phyloP scores from a whole-genome alignment of 2,888 invertebrate species.

The Onchidella celtica region DNA sequence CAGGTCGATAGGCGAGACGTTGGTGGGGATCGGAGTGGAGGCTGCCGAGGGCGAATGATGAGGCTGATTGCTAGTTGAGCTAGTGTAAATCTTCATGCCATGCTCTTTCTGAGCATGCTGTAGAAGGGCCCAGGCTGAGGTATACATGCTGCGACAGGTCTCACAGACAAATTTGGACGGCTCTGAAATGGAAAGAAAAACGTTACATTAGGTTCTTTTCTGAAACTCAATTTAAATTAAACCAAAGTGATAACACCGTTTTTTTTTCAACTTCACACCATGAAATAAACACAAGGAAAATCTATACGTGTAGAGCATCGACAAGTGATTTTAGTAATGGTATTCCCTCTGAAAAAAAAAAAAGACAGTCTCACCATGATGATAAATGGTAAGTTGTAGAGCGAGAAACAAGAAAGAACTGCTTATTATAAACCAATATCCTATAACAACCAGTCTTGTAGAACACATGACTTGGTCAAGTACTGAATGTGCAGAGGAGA shows the following conservation, averaged over 20 bases:
- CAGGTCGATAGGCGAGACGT: slow-evolving; percentile 41
- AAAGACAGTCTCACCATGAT: too few relatives aligned
- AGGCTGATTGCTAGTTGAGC: slow-evolving; percentile 51
- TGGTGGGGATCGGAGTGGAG: slow-evolving; percentile 10
- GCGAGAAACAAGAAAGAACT: too few relatives aligned
- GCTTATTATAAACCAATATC: too few relatives aligned
- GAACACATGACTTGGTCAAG: too few relatives aligned
- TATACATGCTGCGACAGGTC: slow-evolving; percentile 94
- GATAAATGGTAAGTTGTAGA: too few relatives aligned
- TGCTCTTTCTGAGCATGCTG: slow-evolving; percentile 97
- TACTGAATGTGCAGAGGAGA: too few relatives aligned
- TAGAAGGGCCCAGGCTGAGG: slow-evolving; percentile 96
- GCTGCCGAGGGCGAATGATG: slow-evolving; percentile 39
- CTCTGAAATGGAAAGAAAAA: slow-evolving; percentile 82
- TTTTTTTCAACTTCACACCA: neutral
- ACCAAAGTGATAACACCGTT: too few relatives aligned
- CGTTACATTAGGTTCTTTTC: too few relatives aligned
- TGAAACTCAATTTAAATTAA: too few relatives aligned
- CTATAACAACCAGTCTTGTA: too few relatives aligned
- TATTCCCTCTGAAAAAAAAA: too few relatives aligned
- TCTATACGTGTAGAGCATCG: neutral
- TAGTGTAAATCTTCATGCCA: slow-evolving; percentile 92
- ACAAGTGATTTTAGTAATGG: too few relatives aligned
- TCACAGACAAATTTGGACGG: slow-evolving; percentile 96
- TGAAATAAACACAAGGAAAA: neutral